phyloP scores from a whole-genome alignment of 2,113 vertebrate species.

The Seriola aureovittata region DNA sequence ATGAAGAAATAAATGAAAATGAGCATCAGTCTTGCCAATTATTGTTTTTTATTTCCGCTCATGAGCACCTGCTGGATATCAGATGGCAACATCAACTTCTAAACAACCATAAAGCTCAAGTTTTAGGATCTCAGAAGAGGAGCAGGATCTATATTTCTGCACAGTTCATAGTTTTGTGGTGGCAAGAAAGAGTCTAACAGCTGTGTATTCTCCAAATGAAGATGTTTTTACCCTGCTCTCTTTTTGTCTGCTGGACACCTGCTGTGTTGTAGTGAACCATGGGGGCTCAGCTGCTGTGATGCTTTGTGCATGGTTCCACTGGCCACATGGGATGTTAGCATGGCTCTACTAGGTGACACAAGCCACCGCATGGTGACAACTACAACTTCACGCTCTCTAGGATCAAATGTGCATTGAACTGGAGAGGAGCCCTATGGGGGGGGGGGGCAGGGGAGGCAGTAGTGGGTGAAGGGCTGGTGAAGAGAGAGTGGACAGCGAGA shows the following conservation, averaged over 20 bases:
- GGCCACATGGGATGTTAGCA: constrained; percentile 7
- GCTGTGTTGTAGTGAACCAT: constrained; percentile 29
- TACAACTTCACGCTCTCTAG: constrained; percentile 9
- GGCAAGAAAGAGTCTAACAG: neutral
- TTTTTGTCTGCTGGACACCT: constrained; percentile 12
- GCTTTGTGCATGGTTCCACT: neutral
- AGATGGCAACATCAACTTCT: too few species aligned
- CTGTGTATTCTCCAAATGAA: neutral
- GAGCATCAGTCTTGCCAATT: too few species aligned
- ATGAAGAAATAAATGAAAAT: neutral
- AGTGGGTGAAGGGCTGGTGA: neutral
- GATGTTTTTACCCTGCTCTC: neutral
- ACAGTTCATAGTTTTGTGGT: neutral
- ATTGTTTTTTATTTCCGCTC: too few species aligned
- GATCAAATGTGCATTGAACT: constrained; percentile 22
- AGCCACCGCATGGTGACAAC: constrained; percentile 12
- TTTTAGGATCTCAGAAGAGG: neutral
- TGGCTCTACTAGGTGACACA: constrained; percentile 5
- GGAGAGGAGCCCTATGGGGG: constrained; percentile 3
- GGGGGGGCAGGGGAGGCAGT: neutral
- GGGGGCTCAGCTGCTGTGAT: constrained; percentile 39
- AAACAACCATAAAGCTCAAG: too few species aligned
- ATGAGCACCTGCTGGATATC: too few species aligned
- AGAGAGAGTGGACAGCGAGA: constrained; percentile 13
- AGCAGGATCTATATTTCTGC: neutral